Evolutionary conservation across 2,888 invertebrate species (phyloP).

Genomic region (Ennomos fuscantarius): DNA sequence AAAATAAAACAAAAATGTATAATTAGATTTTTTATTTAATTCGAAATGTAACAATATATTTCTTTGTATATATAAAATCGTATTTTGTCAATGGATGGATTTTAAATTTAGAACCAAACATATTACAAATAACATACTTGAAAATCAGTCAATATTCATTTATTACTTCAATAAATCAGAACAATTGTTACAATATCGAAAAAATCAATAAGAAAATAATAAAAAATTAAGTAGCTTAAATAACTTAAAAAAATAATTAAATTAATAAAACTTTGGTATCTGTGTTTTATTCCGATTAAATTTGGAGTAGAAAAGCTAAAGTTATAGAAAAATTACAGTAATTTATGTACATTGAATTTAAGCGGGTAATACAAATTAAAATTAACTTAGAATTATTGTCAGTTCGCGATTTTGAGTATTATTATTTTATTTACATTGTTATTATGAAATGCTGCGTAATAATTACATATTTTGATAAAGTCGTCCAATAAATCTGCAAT

Average conservation of each 20-base stretch:
- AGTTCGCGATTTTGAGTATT: conserved; percentile 83
- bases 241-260: conserved; percentile 75
- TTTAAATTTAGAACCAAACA: conserved; percentile 55
- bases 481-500: conserved; percentile 29
- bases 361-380: conserved; percentile 67
- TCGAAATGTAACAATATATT: conserved; percentile 81
- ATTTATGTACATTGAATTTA: conserved; percentile 70
- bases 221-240: conserved; percentile 73
- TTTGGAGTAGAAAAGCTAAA: conserved; percentile 78
- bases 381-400: conserved; percentile 82
- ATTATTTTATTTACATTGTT: conserved; percentile 66
- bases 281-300: conserved; percentile 81
- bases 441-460: conserved; percentile 58
- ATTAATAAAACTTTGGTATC: conserved; percentile 84
- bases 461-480: conserved; percentile 37
- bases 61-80: conserved; percentile 77
- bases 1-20: conserved; percentile 69
- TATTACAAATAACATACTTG: conserved; percentile 39
- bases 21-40: conserved; percentile 74
- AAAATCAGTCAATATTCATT: conserved; percentile 37
- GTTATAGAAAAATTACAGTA: conserved; percentile 73
- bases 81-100: conserved; percentile 80
- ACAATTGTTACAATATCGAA: conserved; percentile 66
- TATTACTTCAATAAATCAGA: conserved; percentile 31
- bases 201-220: conserved; percentile 57